A percentile compares a stretch with the other conserved stretches of the same genome.
phyloP scores from a whole-genome alignment of 2,888 invertebrate genomes.

The Hydroisotoma schaefferi region DNA sequence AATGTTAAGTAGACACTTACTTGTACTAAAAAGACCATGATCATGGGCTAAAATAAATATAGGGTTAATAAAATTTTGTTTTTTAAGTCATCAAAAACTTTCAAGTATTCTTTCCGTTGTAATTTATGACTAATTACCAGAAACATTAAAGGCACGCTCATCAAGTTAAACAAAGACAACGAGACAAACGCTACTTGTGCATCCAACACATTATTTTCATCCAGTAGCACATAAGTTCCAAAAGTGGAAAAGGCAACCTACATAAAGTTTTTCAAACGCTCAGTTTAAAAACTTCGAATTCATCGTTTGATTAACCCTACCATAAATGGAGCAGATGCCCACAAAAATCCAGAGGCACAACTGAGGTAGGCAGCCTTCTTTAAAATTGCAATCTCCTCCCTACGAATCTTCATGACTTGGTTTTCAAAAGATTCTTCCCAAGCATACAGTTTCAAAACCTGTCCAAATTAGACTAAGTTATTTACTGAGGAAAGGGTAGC shows the following conservation, averaged over 20 bases:
- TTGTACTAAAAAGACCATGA: slow-evolving; percentile 24
- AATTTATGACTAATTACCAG: neutral
- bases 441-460: slow-evolving; percentile 55
- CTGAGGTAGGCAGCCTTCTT: slow-evolving; percentile 53
- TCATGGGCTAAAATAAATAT: slow-evolving; percentile 17
- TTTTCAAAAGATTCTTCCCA: slow-evolving; percentile 41
- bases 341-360: slow-evolving; percentile 54
- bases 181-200: slow-evolving; percentile 82
- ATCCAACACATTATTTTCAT: slow-evolving; percentile 68
- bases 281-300: neutral
- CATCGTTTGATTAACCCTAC: slow-evolving; percentile 47
- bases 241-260: slow-evolving; percentile 67
- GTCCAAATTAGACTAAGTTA: too few relatives aligned
- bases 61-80: neutral
- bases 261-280: neutral
- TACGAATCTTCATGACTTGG: slow-evolving; percentile 50
- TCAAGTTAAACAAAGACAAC: slow-evolving; percentile 78
- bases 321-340: slow-evolving; percentile 57
- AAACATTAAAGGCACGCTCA: slow-evolving; percentile 65
- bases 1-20: too few relatives aligned
- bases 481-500: too few relatives aligned
- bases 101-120: neutral
- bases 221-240: slow-evolving; percentile 69
- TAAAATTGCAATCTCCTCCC: slow-evolving; percentile 53
- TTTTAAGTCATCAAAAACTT: neutral